phyloP scores from a whole-genome alignment of 2,888 invertebrate species.

The Eubasilissa splendida region DNA sequence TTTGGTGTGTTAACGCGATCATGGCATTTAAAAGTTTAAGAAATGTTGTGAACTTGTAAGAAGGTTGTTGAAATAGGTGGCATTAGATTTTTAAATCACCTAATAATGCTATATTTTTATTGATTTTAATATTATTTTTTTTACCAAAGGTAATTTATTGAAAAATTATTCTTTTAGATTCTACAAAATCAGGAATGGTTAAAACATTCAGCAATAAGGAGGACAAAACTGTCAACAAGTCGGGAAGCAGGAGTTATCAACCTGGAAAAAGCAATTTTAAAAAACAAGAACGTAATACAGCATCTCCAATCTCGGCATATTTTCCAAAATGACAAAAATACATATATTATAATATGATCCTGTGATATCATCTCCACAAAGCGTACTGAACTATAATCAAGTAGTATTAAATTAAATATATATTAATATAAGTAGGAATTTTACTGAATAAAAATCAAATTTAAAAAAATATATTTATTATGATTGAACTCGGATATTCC shows the following conservation, averaged over 20 bases:
- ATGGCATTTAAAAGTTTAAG: too few relatives aligned
- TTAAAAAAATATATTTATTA: background rate
- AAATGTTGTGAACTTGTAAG: too few relatives aligned
- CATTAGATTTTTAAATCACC: too few relatives aligned
- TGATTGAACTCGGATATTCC: background rate
- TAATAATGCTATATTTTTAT: too few relatives aligned
- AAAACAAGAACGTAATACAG: slow-evolving; percentile 60
- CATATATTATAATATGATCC: background rate
- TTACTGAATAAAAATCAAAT: background rate
- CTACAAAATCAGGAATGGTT: slow-evolving; percentile 16
- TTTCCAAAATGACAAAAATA: slow-evolving; percentile 62
- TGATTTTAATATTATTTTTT: background rate
- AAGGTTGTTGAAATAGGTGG: too few relatives aligned
- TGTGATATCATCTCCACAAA: slow-evolving; percentile 1
- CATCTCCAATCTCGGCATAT: slow-evolving; percentile 70
- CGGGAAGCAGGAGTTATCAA: slow-evolving; percentile 18
- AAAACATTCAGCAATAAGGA: slow-evolving; percentile 28
- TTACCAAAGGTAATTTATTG: background rate
- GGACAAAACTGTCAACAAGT: slow-evolving; percentile 24
- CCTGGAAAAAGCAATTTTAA: slow-evolving; percentile 14
- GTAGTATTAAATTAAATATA: background rate
- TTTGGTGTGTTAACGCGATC: too few relatives aligned
- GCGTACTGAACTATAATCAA: background rate
- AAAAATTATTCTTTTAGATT: slow-evolving; percentile 30
- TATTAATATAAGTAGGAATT: background rate